phyloP scores from a whole-genome alignment of 2,888 invertebrate genomes.

The Molorchus minor region DNA sequence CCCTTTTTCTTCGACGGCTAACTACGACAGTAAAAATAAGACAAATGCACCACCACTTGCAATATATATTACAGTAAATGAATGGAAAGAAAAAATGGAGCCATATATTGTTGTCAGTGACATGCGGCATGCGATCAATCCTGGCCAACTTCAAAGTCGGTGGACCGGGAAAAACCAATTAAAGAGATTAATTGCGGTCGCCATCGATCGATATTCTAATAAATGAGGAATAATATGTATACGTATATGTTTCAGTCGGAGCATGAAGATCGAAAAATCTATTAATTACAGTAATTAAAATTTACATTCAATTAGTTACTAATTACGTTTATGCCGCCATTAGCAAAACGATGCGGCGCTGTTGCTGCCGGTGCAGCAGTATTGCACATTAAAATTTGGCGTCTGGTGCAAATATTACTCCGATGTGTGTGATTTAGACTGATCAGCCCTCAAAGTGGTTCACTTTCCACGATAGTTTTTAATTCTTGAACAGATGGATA shows the following conservation, averaged over 20 bases:
- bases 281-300: constrained; percentile 24
- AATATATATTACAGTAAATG: constrained; percentile 22
- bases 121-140: constrained; percentile 59
- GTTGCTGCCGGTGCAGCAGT: background rate
- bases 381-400: no score
- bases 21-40: constrained; percentile 5
- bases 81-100: constrained; percentile 35
- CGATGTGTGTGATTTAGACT: no score
- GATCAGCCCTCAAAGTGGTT: no score
- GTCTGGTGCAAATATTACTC: no score
- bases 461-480: no score
- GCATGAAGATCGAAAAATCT: constrained; percentile 18
- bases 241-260: constrained; percentile 16
- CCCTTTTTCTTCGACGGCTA: background rate
- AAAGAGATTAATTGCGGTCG: constrained; percentile 60
- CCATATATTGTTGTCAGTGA: constrained; percentile 57
- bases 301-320: constrained; percentile 23
- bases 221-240: constrained; percentile 42
- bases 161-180: constrained; percentile 61
- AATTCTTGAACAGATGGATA: no score
- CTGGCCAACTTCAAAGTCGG: constrained; percentile 57
- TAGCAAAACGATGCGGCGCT: constrained; percentile 10
- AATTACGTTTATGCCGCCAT: constrained; percentile 12
- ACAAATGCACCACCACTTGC: constrained; percentile 19
- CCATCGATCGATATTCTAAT: constrained; percentile 57